Evolutionary conservation across 2,113 vertebrate genomes (phyloP).

Genomic region (Misgurnus mizolepis): DNA sequence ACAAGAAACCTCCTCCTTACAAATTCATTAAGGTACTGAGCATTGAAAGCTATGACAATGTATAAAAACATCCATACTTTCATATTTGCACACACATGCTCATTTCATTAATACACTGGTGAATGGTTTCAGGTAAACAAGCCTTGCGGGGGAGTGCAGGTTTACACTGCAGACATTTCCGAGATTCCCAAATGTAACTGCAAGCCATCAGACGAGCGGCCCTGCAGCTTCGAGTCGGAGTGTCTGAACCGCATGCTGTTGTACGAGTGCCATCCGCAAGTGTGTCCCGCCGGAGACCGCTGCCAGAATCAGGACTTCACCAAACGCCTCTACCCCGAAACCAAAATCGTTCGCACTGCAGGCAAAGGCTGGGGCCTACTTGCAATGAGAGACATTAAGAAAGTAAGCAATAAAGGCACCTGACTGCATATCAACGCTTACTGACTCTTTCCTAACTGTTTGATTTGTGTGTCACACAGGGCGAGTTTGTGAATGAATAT

Average conservation of each 20-base stretch:
- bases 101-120: too few species aligned
- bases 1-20: constrained; percentile 91
- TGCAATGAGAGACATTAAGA: constrained; percentile 89
- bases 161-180: constrained; percentile 90
- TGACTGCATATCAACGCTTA: background rate
- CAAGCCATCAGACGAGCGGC: constrained; percentile 87
- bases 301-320: constrained; percentile 98
- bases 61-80: too few species aligned
- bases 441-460: background rate
- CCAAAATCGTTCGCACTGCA: constrained; percentile 91
- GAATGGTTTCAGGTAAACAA: constrained; percentile 84
- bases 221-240: constrained; percentile 92
- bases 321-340: constrained; percentile 94
- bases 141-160: constrained; percentile 90
- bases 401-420: constrained; percentile 74
- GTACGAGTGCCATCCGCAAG: constrained; percentile 97
- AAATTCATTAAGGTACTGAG: constrained; percentile 88
- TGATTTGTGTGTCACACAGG: constrained; percentile 70
- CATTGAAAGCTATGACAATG: too few species aligned
- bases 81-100: too few species aligned
- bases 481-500: constrained; percentile 97
- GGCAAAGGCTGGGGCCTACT: constrained; percentile 97
- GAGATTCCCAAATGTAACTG: constrained; percentile 99
- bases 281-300: constrained; percentile 84
- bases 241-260: constrained; percentile 97